Base-by-base conservation (phyloP, 1,140 invertebrate species). In the Drepana arcuata region DNA sequence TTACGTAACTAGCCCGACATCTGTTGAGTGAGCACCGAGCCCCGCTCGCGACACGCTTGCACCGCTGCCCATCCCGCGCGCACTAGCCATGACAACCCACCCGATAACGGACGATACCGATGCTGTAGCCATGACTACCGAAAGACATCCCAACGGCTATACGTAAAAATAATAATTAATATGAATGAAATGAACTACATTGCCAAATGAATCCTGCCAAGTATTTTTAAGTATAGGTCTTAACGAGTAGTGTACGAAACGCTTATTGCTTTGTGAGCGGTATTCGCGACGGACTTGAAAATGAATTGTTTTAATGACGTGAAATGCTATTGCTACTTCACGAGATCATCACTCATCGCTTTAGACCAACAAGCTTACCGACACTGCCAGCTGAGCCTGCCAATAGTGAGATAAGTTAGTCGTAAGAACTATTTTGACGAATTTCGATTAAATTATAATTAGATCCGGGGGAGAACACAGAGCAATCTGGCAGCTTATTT, bases 1-100 rank as follows among this genome's bases (percentile, higher is more conserved):
- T 79, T 79, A 72, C 74, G 70, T 79, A 79, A 79, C 66, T 57
- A 63, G 51, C 47, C 42, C 67, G 59, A 64, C 74, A 79, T 70
- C 70, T 79, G 74, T 79, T 79, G 74, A 79, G 69, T 65, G 54
- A 21, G n/a, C n/a, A n/a, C n/a, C 41, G 48, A 52, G 44, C 49
- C 38, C 42, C 36, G 36, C 37, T 44, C 55, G 44, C 60, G 58
- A 39, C 70, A 72, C 74, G 74, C 74, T 79, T 75, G 21, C 67
- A 69, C 66, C 58, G 69, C 69, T 61, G 50, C 44, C 48, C 63
- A 72, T 60, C 25, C 45, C 50, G 54, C 59, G 56, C 56, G 56
- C 67, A 69, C 64, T 39, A n/a, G 41, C 34, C 65, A 73, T 71
- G 70, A 41, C 34, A 31, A n/a, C n/a, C 40, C 41, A 61, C 56